Base-by-base conservation (phyloP, 2,797 vertebrate genomes). In the Hoplostethus atlanticus region DNA sequence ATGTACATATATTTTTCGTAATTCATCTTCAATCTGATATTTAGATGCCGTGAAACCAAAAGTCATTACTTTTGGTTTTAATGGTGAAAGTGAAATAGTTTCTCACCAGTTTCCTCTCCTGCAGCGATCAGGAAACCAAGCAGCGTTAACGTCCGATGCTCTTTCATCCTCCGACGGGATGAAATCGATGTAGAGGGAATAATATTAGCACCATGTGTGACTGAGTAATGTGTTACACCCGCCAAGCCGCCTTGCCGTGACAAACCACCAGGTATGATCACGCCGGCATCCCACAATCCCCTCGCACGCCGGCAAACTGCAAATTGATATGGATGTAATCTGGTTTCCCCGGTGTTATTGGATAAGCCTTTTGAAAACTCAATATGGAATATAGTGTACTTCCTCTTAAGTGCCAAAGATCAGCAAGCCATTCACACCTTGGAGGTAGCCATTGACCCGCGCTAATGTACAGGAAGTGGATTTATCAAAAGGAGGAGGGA, bases 381-480 rank as follows among this genome's bases (percentile, higher is more conserved):
- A 75, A 85, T 89, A 85, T 76, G 50, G 52, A 51, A 38, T 69
- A 70, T 58, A 61, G 62, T 56, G 71, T 21, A 65, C 73, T 86
- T 91, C 71, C 80, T 89, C 65, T 79, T 68, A 76, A 78, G 83
- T 69, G 71, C 34, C 63, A 65, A 64, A 84, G 77, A 86, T 70
- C 80, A 78, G 73, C 46, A 10, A 56, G 64, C 48, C 84, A 74
- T 87, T 89, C 85, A 76, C 90, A 83, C 83, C 79, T 89, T 12
- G 15, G 21, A 85, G 79, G 78, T 64, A 79, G 67, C 77, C 83
- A 76, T 59, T 88, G 88, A 90, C 87, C 85, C 58, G 60, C 38
- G 42, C 53, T 90, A 90, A 92, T 87, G 87, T 75, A 83, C 80
- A 89, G 87, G 87, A 92, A 90, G 90, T 87, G 84, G 79, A 86